Base-by-base conservation (phyloP, 2,797 vertebrate genomes). In the Sylvilagus floridanus region DNA sequence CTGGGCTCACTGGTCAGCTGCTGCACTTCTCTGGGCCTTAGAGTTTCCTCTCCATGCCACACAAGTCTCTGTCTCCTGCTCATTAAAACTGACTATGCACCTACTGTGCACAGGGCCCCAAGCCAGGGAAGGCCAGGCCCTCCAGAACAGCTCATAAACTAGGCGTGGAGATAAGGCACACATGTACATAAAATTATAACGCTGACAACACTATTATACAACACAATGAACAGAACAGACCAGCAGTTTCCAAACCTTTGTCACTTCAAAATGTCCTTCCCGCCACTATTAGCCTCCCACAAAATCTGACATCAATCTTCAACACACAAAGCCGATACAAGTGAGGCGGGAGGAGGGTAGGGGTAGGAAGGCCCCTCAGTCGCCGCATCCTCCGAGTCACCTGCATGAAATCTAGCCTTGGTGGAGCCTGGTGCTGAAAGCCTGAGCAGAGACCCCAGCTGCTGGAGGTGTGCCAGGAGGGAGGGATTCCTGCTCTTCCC, bases 121-220 rank as follows among this genome's bases (percentile, higher is more conserved):
- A 78, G 76, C 76, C n/a, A 88, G 37, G 62, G 85, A 95, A 89
- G 63, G 35, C 50, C 83, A 89, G 47, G 73, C 47, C 68, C 42
- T 82, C 35, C 62, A 69, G 83, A 93, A 60, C n/a, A 69, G 54
- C 62, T 90, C 68, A 63, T 47, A 26, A 73, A 57, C 69, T 42
- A 86, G 87, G 28, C 42, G 52, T 11, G 3, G 88, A 93, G 72
- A 93, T 57, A 91, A 78, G 37, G 32, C 24, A 73, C 42, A 42
- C 14, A 32, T 19, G 16, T 21, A 66, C 21, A 50, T 52, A 78
- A 66, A 17, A 87, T 73, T 65, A 62, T 66, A 92, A 47, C 47
- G 62, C 50, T 69, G n/a, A 37, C 35, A n/a, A 72, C n/a, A 54
- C 54, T 28, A 71, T 76, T 88, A 81, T 62, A 75, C 77, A 78